Evolutionary conservation across 2,797 vertebrate species (phyloP), one percentile per base, ranked within the genome.

Genomic region (Acrocephalus scirpaceus): DNA sequence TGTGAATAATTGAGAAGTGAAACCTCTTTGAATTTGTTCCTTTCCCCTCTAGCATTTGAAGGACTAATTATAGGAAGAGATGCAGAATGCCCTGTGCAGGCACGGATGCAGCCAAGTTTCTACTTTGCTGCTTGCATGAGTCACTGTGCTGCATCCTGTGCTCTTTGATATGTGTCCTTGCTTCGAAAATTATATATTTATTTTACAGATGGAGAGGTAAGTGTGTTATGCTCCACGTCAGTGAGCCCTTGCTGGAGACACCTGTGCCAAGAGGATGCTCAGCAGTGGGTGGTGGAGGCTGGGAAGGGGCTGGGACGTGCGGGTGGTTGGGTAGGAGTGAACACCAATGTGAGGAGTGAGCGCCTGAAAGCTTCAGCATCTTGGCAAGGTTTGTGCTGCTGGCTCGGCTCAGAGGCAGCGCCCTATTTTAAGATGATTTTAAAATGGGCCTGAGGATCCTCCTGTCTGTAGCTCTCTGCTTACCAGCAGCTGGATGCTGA

Each of bases 21-120:
- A 92, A 96, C 90, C 92, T 94, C 87, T 96, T 92, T 96, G 95
- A 96, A 96, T 94, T 95, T 96, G 90, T 92, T 95, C 64, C 94
- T 95, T 93, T 95, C 86, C 91, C 90, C 91, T 95, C 89, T 69
- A 90, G 92, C 64, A 2, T 91, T 94, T 91, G 95, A 96, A 97
- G 94, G 94, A 92, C 93, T 95, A 94, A 96, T 97, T 96, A 94
- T 90, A 95, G 90, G 92, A 86, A 53, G 88, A 91, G 93, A 86
- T 76, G 88, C 69, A 72, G 91, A 93, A n/a, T 90, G 95, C 86
- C 91, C 91, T 66, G 53, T 32, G 90, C 74, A 16, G 90, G 90
- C 92, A 93, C 0, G 65, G 88, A 80, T 77, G 92, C 94, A 93
- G 94, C 95, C 96, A 96, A 77, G 85, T 93, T 89, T 75, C 44